These are phyloP conservation scores for Merluccius polli DNA, from an alignment of 2,797 vertebrate genomes.

Conservation along the genomic window DNA sequence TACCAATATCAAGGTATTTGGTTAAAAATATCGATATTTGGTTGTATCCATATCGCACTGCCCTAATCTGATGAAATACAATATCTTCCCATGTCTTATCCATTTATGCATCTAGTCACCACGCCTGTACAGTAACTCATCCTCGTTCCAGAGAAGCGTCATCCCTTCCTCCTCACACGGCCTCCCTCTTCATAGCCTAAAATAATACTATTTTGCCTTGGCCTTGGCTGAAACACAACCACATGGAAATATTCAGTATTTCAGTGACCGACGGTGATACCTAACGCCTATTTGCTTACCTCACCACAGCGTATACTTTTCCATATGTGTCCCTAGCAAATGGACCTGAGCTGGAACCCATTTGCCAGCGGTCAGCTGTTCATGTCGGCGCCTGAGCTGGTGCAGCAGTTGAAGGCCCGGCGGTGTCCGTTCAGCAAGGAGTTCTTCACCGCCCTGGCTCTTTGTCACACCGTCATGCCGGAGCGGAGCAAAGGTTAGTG, in stretches of 20 bases:
- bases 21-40: too few relatives aligned
- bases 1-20: too few relatives aligned
- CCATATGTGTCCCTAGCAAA: slow-evolving; percentile 54
- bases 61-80: too few relatives aligned
- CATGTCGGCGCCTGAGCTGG: slow-evolving; percentile 67
- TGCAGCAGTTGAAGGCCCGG: slow-evolving; percentile 56
- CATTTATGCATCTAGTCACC: too few relatives aligned
- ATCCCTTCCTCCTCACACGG: too few relatives aligned
- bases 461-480: slow-evolving; percentile 92
- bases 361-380: slow-evolving; percentile 58
- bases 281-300: background rate
- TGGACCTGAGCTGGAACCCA: slow-evolving; percentile 70
- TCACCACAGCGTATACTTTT: background rate
- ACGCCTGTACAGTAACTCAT: too few relatives aligned
- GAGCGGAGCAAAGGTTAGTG: slow-evolving; percentile 78
- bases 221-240: background rate
- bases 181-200: too few relatives aligned
- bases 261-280: background rate
- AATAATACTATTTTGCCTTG: background rate
- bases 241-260: background rate
- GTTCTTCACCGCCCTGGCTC: slow-evolving; percentile 82
- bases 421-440: slow-evolving; percentile 62
- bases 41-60: too few relatives aligned
- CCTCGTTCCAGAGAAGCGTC: too few relatives aligned
- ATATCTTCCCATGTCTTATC: too few relatives aligned